Evolutionary conservation across 2,113 vertebrate genomes (phyloP).

Genomic region (Eonycteris spelaea): DNA sequence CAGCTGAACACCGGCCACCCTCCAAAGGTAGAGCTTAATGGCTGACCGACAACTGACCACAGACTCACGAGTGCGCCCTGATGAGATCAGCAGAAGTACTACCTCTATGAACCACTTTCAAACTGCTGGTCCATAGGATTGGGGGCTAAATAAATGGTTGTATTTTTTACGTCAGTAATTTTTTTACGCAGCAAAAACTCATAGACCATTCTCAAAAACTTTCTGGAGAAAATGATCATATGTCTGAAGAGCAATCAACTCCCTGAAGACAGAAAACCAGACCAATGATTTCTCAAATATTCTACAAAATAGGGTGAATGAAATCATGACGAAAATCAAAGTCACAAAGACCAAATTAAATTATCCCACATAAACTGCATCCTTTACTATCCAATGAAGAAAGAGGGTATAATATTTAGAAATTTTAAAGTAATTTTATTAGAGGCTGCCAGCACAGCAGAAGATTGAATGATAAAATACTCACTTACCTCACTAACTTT

Average conservation of each 20-base stretch:
- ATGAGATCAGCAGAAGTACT: neutral
- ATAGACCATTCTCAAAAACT: neutral
- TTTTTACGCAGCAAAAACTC: neutral
- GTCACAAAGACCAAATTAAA: neutral
- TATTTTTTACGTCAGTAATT: neutral
- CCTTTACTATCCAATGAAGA: neutral
- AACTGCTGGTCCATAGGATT: neutral
- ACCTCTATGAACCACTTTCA: neutral
- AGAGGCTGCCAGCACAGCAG: neutral
- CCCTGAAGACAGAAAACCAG: neutral
- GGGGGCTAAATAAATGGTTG: neutral
- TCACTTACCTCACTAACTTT: neutral
- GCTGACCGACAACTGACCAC: neutral
- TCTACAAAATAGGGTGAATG: neutral
- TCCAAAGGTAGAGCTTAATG: neutral
- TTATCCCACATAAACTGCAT: neutral
- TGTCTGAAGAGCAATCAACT: neutral
- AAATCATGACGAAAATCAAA: slow-evolving; percentile 3
- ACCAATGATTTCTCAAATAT: neutral
- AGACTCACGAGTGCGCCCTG: neutral
- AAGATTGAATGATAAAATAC: neutral
- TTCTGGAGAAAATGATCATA: neutral
- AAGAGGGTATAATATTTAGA: neutral
- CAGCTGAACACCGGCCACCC: too few species aligned
- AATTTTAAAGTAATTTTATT: neutral